Evolutionary conservation across 2,797 vertebrate genomes (phyloP), one percentile per base, ranked within the genome.

Genomic region (Rhabdophis nuchalis): DNA sequence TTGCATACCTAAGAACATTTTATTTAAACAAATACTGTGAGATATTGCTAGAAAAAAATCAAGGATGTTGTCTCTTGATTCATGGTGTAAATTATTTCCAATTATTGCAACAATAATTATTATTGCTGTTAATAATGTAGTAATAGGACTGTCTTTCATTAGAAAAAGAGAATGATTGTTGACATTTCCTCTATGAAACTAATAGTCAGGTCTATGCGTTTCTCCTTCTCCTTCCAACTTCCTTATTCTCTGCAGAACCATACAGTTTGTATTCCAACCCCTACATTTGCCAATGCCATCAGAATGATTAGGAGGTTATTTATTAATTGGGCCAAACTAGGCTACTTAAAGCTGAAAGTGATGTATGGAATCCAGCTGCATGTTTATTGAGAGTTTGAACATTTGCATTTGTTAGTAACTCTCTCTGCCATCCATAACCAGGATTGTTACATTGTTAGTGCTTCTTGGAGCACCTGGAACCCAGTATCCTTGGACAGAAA

Each of bases 401-500:
- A 54, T 86, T 72, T 92, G 88, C 0, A 91, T 3, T 93, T 5
- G 13, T 20, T 85, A 61, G 5, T 53, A 16, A 25, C 4, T 50
- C 9, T 50, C 23, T 50, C 1, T 85, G 23, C 12, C 61, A 50
- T 57, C 16, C 11, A 1, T 14, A 41, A 89, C 87, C 0, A 0
- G n/a, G 1, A 2, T 2, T 93, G 41, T 64, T 93, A 89, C 57
- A 86, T 23, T 46, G 5, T 90, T 2, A 86, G 29, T 86, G 3
- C 13, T 94, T 77, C 61, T 36, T 54, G 86, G 89, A 52, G 41
- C 56, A 95, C 2, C 61, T 92, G 53, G 92, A 89, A 92, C 1
- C 29, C 20, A 18, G 93, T 91, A 32, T 16, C 86, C 87, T 91
- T 56, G 91, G 0, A 54, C 86, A 90, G 72, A 64, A 91, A 92